Percentiles rank a stretch among this genome's conserved stretches.
phyloP scores from a whole-genome alignment of 1,140 invertebrate species.

The Megalonaias nervosa region DNA sequence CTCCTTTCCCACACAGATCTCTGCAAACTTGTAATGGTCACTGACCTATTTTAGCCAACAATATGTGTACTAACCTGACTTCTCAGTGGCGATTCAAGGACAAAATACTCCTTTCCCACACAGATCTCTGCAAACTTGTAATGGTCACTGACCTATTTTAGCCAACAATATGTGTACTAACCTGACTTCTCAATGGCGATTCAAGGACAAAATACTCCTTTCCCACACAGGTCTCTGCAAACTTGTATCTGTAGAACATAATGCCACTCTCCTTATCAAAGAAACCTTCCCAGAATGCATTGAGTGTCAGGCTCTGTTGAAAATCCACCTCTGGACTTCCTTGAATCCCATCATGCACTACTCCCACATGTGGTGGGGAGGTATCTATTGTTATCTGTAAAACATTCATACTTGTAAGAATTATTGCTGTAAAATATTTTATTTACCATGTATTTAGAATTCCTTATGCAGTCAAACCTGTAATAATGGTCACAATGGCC shows the following conservation, averaged over 20 bases:
- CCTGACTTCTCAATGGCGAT: not conserved
- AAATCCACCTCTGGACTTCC: constrained; percentile 37
- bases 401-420: not conserved
- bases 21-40: constrained; percentile 24
- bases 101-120: too few relatives aligned
- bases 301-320: constrained; percentile 8
- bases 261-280: constrained; percentile 45
- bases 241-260: constrained; percentile 32
- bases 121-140: too few relatives aligned
- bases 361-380: constrained; percentile 29
- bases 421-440: too few relatives aligned
- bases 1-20: constrained; percentile 10
- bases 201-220: constrained; percentile 4
- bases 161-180: not conserved
- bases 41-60: too few relatives aligned
- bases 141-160: too few relatives aligned
- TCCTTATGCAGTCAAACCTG: too few relatives aligned
- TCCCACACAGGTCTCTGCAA: constrained; percentile 17
- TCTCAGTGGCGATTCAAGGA: too few relatives aligned
- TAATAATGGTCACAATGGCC: too few relatives aligned
- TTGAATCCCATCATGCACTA: constrained; percentile 31
- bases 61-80: too few relatives aligned
- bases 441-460: too few relatives aligned
- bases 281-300: constrained; percentile 40
- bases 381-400: constrained; percentile 35